A percentile compares a stretch with the other conserved stretches of the same genome.
phyloP scores from a whole-genome alignment of 2,113 vertebrate genomes.

The Nycticorax nycticorax region DNA sequence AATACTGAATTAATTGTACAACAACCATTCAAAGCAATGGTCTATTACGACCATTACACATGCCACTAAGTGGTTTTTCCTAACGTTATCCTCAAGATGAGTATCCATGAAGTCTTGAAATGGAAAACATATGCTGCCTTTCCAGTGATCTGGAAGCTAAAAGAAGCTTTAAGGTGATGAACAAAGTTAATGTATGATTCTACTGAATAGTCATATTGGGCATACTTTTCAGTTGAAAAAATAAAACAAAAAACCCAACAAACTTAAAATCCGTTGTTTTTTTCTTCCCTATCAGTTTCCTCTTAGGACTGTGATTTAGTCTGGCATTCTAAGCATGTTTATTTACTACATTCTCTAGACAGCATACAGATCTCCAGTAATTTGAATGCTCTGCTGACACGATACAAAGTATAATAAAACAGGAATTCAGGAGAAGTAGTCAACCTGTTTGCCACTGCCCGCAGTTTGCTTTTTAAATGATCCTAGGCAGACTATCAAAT shows the following conservation, averaged over 20 bases:
- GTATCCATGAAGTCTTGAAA: not conserved
- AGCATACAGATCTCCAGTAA: not conserved
- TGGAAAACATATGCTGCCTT: not conserved
- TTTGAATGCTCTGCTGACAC: not conserved
- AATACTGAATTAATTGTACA: not conserved
- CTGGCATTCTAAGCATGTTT: slow-evolving; percentile 12
- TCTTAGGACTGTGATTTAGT: not conserved
- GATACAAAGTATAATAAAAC: not conserved
- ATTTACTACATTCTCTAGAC: slow-evolving; percentile 12
- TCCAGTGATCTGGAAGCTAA: not conserved
- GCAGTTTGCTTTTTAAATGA: not conserved
- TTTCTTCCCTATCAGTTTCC: not conserved
- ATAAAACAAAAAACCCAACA: not conserved
- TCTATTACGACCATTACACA: not conserved
- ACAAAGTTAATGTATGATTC: not conserved
- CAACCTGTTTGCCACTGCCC: not conserved
- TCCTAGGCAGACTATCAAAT: not conserved
- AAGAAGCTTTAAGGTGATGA: not conserved
- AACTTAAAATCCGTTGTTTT: not conserved
- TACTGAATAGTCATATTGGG: not conserved
- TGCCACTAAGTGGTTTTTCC: not conserved
- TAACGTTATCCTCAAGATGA: not conserved
- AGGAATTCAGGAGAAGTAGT: not conserved
- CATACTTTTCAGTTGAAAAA: not conserved
- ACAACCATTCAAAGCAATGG: not conserved